Base-by-base conservation (phyloP, 2,113 vertebrate genomes). In the Onychostoma macrolepis region DNA sequence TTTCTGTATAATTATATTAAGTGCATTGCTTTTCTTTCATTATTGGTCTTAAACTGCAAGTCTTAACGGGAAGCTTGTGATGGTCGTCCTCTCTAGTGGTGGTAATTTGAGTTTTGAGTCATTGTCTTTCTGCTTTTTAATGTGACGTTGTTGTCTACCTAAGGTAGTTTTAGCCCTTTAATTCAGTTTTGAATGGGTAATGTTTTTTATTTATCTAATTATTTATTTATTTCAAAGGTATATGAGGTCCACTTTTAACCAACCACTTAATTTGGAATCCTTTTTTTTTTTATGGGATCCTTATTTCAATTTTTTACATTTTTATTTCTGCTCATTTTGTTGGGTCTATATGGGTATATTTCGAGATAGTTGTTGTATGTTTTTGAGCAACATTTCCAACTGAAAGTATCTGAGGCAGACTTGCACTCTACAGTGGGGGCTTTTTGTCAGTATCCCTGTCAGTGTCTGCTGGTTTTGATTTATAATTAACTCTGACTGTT, bases 401-500 rank as follows among this genome's bases (percentile, higher is more conserved):
- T 45, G 38, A 75, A 15, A 12, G 41, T 43, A 45, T 26, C 38
- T 17, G 24, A 75, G 72, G 38, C 24, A 26, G 24, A 45, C 41
- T 75, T 45, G 72, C 38, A 75, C 71, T 74, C 19, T 21, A 41
- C 21, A n/a, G 72, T 3, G 33, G 72, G 72, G 92, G 21, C 21
- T 36, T 61, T 80, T 80, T 0, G 24, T 61, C 12, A 61, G 33
- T 58, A 61, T 38, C n/a, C 43, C 19, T 79, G 63, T 65, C 43
- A 56, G n/a, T 56, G 24, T 87, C 50, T 30, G 67, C 65, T 83
- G 65, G 78, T 50, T 87, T 88, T 88, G 48, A 80, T 80, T 74
- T 75, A 61, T 80, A 85, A 85, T 88, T 84, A 84, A 74, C 36
- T 67, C 11, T 78, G n/a, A 84, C 38, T 79, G 43, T 41, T 87